Percentiles rank a stretch among this genome's conserved stretches.
Evolutionary conservation across 2,888 invertebrate genomes (phyloP).

Genomic region (Imbricaverruca yamaguchii): DNA sequence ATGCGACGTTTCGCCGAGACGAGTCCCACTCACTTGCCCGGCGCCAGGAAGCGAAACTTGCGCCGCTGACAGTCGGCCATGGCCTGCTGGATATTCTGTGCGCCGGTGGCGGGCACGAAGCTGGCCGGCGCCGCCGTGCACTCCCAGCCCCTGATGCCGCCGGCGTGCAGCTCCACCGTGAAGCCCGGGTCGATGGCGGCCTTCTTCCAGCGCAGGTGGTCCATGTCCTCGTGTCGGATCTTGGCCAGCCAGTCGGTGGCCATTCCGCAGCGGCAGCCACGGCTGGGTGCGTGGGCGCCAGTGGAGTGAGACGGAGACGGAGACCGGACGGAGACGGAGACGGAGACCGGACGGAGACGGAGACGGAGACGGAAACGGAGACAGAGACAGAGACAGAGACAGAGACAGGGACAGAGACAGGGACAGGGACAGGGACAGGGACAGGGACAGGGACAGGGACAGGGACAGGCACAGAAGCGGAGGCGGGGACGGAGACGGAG

Average conservation of each 20-base stretch:
- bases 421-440: too few relatives aligned
- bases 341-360: too few relatives aligned
- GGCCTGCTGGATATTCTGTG: neutral
- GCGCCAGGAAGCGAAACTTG: neutral
- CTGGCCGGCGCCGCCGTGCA: neutral
- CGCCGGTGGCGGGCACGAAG: neutral
- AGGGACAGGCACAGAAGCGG: too few relatives aligned
- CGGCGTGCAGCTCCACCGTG: neutral
- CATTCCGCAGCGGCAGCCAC: constrained; percentile 1
- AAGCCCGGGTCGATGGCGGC: neutral
- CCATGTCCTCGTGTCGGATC: neutral
- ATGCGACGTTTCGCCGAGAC: too few relatives aligned
- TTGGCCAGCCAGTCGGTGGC: neutral
- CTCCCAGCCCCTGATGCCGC: neutral
- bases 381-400: too few relatives aligned
- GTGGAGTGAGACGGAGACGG: neutral
- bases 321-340: neutral
- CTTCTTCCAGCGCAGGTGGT: neutral
- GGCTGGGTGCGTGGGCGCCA: neutral
- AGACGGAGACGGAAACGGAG: too few relatives aligned
- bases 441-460: too few relatives aligned
- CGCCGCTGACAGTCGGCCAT: neutral
- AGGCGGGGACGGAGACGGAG: too few relatives aligned
- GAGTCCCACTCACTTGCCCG: neutral
- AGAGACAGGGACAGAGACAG: too few relatives aligned